Evolutionary conservation across 2,888 invertebrate genomes (phyloP).

Genomic region (Cheilosia vernalis): DNA sequence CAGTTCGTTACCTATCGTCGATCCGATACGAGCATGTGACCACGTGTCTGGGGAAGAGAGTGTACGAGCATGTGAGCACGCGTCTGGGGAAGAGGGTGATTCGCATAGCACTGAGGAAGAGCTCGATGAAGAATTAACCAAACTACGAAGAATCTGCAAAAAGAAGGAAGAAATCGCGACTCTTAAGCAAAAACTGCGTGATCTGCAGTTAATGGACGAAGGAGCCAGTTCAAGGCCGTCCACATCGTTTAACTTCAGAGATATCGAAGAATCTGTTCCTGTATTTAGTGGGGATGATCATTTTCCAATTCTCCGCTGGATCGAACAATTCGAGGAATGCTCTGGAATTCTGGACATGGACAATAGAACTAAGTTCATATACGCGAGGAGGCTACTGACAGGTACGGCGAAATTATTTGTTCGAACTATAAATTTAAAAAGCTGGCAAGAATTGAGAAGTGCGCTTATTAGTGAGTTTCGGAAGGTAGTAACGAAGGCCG

Average conservation of each 20-base stretch:
- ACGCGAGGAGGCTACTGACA: background rate
- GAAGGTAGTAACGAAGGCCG: background rate
- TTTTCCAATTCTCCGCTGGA: background rate
- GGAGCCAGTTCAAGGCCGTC: background rate
- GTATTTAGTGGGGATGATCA: background rate
- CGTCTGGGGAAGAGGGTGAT: no score
- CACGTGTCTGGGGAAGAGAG: no score
- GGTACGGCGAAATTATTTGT: conserved; percentile 21
- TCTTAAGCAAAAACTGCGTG: background rate
- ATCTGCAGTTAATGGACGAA: background rate
- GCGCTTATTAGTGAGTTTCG: conserved; percentile 10
- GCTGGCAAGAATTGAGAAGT: conserved; percentile 7
- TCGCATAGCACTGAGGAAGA: background rate
- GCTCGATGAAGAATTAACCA: background rate
- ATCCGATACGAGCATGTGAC: no score
- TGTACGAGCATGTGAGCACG: no score
- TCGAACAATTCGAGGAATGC: no score
- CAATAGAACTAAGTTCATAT: conserved; percentile 1
- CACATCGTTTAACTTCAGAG: background rate
- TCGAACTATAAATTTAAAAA: background rate
- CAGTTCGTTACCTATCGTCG: no score
- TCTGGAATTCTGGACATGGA: background rate
- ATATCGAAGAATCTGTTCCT: background rate
- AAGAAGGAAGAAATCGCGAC: no score
- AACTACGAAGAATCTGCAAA: background rate